These are phyloP conservation scores for Nasonia giraulti DNA, from an alignment of 1,140 invertebrate species.

Conservation along the genomic window DNA sequence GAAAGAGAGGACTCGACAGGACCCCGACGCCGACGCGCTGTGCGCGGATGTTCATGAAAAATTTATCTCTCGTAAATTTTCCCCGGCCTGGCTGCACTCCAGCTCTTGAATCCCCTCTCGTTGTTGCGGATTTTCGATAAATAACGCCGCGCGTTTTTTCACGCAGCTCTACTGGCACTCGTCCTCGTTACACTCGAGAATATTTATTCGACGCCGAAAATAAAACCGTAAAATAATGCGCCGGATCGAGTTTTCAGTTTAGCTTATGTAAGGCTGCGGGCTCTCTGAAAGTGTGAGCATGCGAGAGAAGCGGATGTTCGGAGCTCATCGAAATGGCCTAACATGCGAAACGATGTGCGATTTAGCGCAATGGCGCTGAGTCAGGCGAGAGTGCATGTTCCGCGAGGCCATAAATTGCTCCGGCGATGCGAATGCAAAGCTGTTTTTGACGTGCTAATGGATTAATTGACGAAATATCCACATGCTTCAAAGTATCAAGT, in stretches of 20 bases:
- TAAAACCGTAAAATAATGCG: too few species aligned
- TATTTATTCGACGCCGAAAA: too few species aligned
- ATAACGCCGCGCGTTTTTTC: too few species aligned
- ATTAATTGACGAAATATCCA: slow-evolving; percentile 22
- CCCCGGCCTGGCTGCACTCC: neutral
- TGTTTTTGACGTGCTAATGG: slow-evolving; percentile 15
- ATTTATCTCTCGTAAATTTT: slow-evolving; percentile 6
- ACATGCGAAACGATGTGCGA: neutral
- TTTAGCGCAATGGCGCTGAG: neutral
- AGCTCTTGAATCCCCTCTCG: too few species aligned
- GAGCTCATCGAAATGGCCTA: too few species aligned
- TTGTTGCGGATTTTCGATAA: too few species aligned
- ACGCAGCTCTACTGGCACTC: too few species aligned
- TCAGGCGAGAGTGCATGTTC: neutral
- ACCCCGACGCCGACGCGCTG: neutral
- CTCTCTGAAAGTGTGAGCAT: too few species aligned
- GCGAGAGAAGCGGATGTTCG: too few species aligned
- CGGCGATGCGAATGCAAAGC: neutral
- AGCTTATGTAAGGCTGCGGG: too few species aligned
- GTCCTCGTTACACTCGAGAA: too few species aligned
- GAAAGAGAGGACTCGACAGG: neutral
- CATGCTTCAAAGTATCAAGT: neutral
- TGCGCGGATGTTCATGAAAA: neutral
- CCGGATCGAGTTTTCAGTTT: too few species aligned
- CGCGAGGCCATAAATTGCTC: neutral